Evolutionary conservation across 2,888 invertebrate genomes (phyloP).

Genomic region (Cylindroiulus punctatus): DNA sequence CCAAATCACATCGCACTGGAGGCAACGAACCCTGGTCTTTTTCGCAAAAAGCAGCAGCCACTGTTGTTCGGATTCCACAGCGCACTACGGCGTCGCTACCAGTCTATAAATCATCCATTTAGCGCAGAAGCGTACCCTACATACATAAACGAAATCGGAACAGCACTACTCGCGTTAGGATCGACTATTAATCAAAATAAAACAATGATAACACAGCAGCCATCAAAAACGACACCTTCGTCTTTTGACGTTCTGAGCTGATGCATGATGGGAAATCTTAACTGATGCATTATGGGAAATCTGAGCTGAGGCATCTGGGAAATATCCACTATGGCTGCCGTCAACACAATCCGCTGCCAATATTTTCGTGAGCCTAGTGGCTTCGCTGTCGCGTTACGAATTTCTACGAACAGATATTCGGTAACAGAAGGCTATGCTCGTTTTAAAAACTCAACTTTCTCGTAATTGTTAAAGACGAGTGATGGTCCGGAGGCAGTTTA

Average conservation of each 20-base stretch:
- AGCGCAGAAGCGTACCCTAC: constrained; percentile 5
- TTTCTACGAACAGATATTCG: neutral
- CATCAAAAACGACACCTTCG: constrained; percentile 40
- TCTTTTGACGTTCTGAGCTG: neutral
- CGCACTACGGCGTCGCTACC: neutral
- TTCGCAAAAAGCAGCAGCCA: neutral
- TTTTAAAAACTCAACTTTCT: neutral
- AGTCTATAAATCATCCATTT: constrained; percentile 1
- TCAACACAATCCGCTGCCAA: neutral
- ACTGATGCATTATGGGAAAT: no score
- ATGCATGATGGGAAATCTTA: neutral
- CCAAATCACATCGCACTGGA: neutral
- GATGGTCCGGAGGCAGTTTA: neutral
- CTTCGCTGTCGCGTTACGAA: neutral
- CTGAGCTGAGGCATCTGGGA: constrained; percentile 16
- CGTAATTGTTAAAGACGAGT: neutral
- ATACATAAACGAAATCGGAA: constrained; percentile 4
- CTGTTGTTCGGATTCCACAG: neutral
- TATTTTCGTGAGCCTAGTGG: neutral
- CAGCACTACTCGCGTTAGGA: constrained; percentile 11
- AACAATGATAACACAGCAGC: constrained; percentile 21
- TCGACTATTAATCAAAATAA: constrained; percentile 44
- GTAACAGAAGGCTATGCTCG: neutral
- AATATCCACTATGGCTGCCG: neutral
- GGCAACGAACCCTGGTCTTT: constrained; percentile 24